Base-by-base conservation (phyloP, 2,888 invertebrate genomes). In the Flexamia atlantica region DNA sequence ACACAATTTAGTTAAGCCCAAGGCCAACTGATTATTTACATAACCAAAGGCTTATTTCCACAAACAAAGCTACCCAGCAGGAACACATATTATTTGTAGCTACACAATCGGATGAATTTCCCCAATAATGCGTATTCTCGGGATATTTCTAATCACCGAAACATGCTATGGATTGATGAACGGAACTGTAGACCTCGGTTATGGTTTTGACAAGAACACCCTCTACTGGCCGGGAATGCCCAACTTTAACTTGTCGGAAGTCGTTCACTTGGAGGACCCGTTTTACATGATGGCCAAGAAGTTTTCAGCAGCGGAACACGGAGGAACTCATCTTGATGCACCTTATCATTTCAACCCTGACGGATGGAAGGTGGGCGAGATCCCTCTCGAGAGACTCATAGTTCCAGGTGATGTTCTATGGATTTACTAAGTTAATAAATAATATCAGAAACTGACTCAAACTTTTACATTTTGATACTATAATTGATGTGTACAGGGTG, bases 271-370 rank as follows among this genome's bases (percentile, higher is more conserved):
- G 28, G 36, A 83, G 7, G 64, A 30, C 14, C 84, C 84, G 14
- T 84, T 81, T 32, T 87, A 92, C 91, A 92, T 92, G 85, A 91
- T 93, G 68, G 86, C 90, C 0, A 92, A 93, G 85, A 91, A 91
- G 17, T 92, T 93, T 85, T 89, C 89, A 14, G 90, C 92, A 1
- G 90, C 91, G 0, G 94, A 94, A 86, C 94, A 94, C 87, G 92
- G 92, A 0, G 93, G 94, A 0, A 94, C 94, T 0, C 94, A 94
- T 87, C 83, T 94, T 7, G 94, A 94, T 86, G 93, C 94, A 0
- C 94, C 94, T 0, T 91, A 91, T 82, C 94, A 94, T 88, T 93
- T 93, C 87, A 87, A 88, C 68, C 87, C 88, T 17, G 87, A 89
- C 0, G 92, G 91, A 0, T 89, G 90, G 89, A 90, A 90, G 23